Evolutionary conservation across 2,888 invertebrate species (phyloP), one percentile per base, ranked within the genome.

Genomic region (Eilema griseolum): DNA sequence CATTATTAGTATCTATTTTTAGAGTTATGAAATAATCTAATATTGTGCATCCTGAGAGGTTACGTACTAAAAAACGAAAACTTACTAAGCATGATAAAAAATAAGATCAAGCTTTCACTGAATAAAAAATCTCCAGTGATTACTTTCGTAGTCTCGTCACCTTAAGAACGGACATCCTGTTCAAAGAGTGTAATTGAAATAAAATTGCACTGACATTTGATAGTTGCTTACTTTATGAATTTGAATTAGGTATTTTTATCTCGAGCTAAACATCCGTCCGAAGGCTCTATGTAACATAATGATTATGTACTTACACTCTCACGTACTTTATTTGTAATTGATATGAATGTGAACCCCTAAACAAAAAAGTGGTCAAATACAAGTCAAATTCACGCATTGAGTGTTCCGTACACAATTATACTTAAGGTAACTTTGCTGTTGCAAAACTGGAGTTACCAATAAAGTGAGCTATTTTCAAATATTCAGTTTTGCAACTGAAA

Each of bases 131-230:
- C 80, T 86, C 88, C 89, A 89, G 84, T 89, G 85, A 89, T 89
- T 90, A 89, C 85, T 83, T 84, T 83, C 52, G 41, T 26, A n/a
- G 52, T 61, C 52, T 65, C 57, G 57, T 64, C 52, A 65, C 20
- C 84, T 80, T 83, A 77, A 78, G 89, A 85, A 89, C 89, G 85
- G 87, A 89, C 88, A 90, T 92, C 92, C 91, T 90, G 89, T 86
- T 81, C 87, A 90, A 92, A 90, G 90, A 85, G 56, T 76, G 72
- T 88, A 90, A 91, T 89, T 88, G 88, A 89, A 90, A 89, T 86
- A 88, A 88, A 89, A 89, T 89, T 85, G 85, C 87, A 87, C 82
- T 82, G 76, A 83, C 79, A 82, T 84, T 84, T 78, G 78, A 83
- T 83, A 75, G 83, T 76, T 82, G 68, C 77, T 79, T 83, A 84